Evolutionary conservation across 2,888 invertebrate genomes (phyloP), one percentile per base, ranked within the genome.

Genomic region (Ennomos fuscantarius): DNA sequence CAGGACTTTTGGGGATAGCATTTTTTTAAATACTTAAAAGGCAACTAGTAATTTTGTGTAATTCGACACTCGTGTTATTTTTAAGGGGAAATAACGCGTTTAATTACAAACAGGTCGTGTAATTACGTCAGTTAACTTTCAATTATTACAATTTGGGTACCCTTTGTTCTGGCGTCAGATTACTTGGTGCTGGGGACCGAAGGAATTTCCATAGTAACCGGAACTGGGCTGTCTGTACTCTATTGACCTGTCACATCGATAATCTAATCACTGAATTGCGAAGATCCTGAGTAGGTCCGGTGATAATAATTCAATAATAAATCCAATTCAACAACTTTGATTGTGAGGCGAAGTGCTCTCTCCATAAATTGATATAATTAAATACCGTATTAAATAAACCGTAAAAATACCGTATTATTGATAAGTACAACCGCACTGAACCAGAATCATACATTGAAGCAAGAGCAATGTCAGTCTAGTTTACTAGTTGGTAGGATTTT

Each of bases 41-140:
- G 73, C 70, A 82, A 78, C 79, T 71, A 74, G 82, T 78, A 85
- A 86, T 87, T 87, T 82, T 59, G 70, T 81, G 78, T 81, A 84
- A 87, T 84, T 79, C 75, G 71, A 68, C 63, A 72, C 74, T 79
- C 76, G 75, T 75, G 52, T 60, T 59, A 52, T 63, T 65, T 62
- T 65, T 61, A 56, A 73, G 73, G 76, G 72, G 78, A 76, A 76
- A 77, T 73, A 75, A 78, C 80, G 74, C 80, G 75, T 81, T 81
- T 85, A 84, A 87, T 86, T 81, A 81, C 70, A 75, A 73, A 69
- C 78, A 77, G 78, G 76, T 75, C 59, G 53, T 66, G 73, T 79
- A 79, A 82, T 84, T 82, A 76, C 64, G 55, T 70, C 73, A 73
- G 75, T 79, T 77, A 78, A 77, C 69, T 76, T 78, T 81, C 79